Conservation (phyloP, 1,140 invertebrate genomes). For the Drosophila funebris region DNA sequence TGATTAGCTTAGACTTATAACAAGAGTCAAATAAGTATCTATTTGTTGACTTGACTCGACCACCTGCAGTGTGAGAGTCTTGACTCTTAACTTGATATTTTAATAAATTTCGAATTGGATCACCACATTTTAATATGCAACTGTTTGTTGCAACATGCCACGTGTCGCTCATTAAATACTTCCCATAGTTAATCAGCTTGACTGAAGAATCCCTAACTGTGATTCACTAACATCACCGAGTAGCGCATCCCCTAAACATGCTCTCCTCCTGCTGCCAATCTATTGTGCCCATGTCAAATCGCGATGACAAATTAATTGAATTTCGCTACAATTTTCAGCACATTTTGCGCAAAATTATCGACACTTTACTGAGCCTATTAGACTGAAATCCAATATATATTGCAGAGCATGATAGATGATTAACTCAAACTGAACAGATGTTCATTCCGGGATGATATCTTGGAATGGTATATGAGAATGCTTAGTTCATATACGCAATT, state of each 20-base stretch:
- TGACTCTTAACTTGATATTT: neutral
- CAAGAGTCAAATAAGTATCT: slow-evolving; percentile 7
- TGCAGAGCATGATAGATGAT: slow-evolving; percentile 58
- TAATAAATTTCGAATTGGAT: slow-evolving; percentile 5
- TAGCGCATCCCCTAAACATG: neutral
- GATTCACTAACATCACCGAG: slow-evolving; percentile 9
- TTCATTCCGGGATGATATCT: neutral
- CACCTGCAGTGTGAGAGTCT: slow-evolving; percentile 60
- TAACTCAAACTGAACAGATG: slow-evolving; percentile 47
- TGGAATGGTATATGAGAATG: neutral
- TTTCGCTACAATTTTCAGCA: slow-evolving; percentile 54
- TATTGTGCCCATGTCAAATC: slow-evolving; percentile 50
- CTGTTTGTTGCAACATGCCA: neutral
- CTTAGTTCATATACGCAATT: too few species aligned
- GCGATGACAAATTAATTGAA: slow-evolving; percentile 75
- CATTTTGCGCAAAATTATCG: slow-evolving; percentile 52
- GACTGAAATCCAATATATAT: slow-evolving; percentile 57
- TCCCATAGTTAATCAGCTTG: slow-evolving; percentile 31
- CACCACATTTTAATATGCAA: neutral
- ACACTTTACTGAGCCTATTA: slow-evolving; percentile 45
- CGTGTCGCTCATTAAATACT: slow-evolving; percentile 34
- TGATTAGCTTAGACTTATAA: slow-evolving; percentile 61
- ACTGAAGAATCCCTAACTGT: slow-evolving; percentile 2
- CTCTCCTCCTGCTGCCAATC: slow-evolving; percentile 1
- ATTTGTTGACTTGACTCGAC: slow-evolving; percentile 4